phyloP scores from a whole-genome alignment of 2,113 vertebrate genomes.

The Oophaga pumilio region DNA sequence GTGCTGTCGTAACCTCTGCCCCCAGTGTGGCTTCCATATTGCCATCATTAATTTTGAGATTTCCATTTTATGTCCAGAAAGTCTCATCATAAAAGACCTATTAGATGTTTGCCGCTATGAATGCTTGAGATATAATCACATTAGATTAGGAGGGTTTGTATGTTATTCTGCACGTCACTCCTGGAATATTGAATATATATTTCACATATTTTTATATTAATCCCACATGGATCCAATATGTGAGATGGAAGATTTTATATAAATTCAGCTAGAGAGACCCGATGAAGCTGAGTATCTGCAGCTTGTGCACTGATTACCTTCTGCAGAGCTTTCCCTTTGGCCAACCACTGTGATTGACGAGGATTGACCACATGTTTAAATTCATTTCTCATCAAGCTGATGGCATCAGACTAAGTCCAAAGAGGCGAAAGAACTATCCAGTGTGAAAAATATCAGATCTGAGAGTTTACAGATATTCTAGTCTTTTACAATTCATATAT shows the following conservation, averaged over 20 bases:
- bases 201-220: too few relatives aligned
- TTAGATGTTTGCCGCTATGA: too few relatives aligned
- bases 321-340: neutral
- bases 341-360: conserved; percentile 5
- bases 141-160: neutral
- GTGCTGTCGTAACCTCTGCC: neutral
- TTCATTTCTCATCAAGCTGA: conserved; percentile 3
- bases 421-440: neutral
- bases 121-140: too few relatives aligned
- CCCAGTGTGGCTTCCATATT: neutral
- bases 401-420: neutral
- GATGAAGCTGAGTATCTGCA: neutral
- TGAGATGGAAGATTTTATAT: neutral
- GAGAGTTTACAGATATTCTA: neutral
- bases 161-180: neutral
- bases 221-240: neutral
- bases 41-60: neutral
- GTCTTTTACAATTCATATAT: neutral
- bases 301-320: neutral
- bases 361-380: neutral
- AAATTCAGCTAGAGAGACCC: neutral
- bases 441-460: neutral
- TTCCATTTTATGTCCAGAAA: too few relatives aligned
- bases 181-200: neutral
- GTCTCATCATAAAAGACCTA: too few relatives aligned